phyloP scores from a whole-genome alignment of 1,140 invertebrate genomes.

The Riptortus pedestris region DNA sequence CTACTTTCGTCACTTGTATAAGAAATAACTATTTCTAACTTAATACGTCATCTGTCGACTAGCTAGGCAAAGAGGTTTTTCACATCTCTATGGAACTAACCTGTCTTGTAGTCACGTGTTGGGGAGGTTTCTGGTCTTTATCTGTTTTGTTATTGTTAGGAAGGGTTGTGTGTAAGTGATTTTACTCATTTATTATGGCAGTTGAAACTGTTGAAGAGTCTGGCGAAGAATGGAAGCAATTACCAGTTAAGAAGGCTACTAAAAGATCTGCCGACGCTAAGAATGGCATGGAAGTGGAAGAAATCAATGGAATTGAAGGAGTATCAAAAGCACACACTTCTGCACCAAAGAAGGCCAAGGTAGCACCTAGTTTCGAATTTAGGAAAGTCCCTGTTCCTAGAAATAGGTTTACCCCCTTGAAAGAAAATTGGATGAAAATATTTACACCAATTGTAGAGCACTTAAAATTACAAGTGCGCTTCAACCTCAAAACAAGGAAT shows the following conservation, averaged over 20 bases:
- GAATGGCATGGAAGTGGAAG: conserved; percentile 43
- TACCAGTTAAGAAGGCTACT: background rate
- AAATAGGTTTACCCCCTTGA: conserved; percentile 81
- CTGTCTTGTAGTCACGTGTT: too few species aligned
- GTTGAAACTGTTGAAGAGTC: background rate
- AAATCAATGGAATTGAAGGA: conserved; percentile 51
- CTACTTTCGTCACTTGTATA: too few species aligned
- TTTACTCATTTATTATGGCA: background rate
- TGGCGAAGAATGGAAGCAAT: background rate
- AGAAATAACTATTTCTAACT: too few species aligned
- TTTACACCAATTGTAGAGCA: conserved; percentile 93
- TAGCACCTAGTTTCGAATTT: conserved; percentile 43
- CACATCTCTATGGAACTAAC: too few species aligned
- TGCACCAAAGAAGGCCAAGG: conserved; percentile 43
- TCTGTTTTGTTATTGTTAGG: too few species aligned
- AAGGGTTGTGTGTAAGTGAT: too few species aligned
- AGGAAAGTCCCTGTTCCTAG: conserved; percentile 54
- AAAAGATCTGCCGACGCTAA: conserved; percentile 17
- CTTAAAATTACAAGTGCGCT: conserved; percentile 84
- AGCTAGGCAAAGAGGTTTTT: too few species aligned
- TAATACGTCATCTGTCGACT: too few species aligned
- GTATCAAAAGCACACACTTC: conserved; percentile 41
- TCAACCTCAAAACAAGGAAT: conserved; percentile 83
- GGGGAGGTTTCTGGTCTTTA: too few species aligned
- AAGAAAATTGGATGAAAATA: conserved; percentile 95